Base-by-base conservation (phyloP, 1,140 invertebrate species). In the Drosophila fuyamai region DNA sequence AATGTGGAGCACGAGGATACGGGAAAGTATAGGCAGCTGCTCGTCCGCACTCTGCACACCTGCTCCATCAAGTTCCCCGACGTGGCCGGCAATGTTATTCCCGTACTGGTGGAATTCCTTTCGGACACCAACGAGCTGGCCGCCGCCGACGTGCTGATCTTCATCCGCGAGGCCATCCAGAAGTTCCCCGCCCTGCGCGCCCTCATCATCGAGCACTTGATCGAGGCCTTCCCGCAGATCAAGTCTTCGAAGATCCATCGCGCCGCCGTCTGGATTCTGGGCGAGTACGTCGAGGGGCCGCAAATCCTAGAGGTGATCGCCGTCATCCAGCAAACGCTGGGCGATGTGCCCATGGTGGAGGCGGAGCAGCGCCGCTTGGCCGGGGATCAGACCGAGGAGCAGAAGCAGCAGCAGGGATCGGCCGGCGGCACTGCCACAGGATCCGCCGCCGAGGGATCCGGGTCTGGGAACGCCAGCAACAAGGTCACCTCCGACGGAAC, bases 11-110 rank as follows among this genome's bases (percentile, higher is more conserved):
- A 98, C 91, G 98, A 99, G 93, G 97, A 99, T 91, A 97, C 97
- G 35, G 97, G 97, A 32, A 98, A 98, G 93, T 99, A 99, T 92
- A 94, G 98, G 0, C 99, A 99, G 93, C 94, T 99, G 47, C 94
- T 99, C 13, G 98, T 99, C 32, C 94, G 97, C 62, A 99, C 98
- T 8, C 93, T 99, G 59, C 98, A 99, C 93, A 94, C 97, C 12
- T 98, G 98, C 90, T 98, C 97, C 60, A 97, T 99, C 73, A 99
- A 95, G 94, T 99, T 99, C 93, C 98, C 99, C 3, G 98, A 99
- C 93, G 98, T 99, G 55, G 98, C 98, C 16, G 94, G 94, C 51
- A 96, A 96, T 59, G 97, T 99, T 50, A 98, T 99, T 78, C 98
- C 98, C 35, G 97, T 99, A 41, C 93, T 99, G 59, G 96, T 98